These are phyloP conservation scores for Colletes gigas DNA, from an alignment of 1,140 invertebrate species.

Conservation along the genomic window DNA sequence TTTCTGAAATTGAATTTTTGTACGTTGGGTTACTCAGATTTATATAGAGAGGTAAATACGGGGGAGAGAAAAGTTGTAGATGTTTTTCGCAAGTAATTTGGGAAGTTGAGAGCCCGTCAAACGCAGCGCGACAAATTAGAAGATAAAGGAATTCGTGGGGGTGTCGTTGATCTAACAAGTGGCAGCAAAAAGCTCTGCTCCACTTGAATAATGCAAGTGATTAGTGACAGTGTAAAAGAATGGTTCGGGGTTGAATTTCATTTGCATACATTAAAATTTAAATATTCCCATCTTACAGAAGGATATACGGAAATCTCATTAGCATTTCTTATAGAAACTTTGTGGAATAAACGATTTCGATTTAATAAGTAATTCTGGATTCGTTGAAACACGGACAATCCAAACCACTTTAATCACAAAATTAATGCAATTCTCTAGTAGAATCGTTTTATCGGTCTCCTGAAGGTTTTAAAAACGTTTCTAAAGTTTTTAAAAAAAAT, in stretches of 20 bases:
- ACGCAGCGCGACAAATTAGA: constrained; percentile 39
- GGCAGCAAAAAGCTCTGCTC: background rate
- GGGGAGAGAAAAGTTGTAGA: background rate
- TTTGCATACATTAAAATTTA: constrained; percentile 4
- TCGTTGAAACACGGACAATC: background rate
- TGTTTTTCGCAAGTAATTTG: constrained; percentile 17
- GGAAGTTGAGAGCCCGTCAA: constrained; percentile 30
- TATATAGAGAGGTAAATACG: background rate
- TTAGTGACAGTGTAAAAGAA: constrained; percentile 21
- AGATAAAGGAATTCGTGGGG: constrained; percentile 38
- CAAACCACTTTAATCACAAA: background rate
- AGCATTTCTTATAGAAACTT: background rate
- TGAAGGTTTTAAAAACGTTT: too few species aligned
- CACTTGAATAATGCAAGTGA: constrained; percentile 40
- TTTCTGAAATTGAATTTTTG: too few species aligned
- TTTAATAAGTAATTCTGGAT: background rate
- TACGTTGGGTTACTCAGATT: too few species aligned
- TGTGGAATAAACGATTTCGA: background rate
- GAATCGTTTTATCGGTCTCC: too few species aligned
- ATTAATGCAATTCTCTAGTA: too few species aligned
- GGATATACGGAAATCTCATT: background rate
- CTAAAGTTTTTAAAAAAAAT: too few species aligned
- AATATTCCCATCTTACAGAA: background rate
- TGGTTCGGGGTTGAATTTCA: background rate
- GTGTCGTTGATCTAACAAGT: constrained; percentile 29